Percentiles rank a stretch among this genome's conserved stretches.
phyloP scores from a whole-genome alignment of 2,797 vertebrate species.

The Cyclopterus lumpus region DNA sequence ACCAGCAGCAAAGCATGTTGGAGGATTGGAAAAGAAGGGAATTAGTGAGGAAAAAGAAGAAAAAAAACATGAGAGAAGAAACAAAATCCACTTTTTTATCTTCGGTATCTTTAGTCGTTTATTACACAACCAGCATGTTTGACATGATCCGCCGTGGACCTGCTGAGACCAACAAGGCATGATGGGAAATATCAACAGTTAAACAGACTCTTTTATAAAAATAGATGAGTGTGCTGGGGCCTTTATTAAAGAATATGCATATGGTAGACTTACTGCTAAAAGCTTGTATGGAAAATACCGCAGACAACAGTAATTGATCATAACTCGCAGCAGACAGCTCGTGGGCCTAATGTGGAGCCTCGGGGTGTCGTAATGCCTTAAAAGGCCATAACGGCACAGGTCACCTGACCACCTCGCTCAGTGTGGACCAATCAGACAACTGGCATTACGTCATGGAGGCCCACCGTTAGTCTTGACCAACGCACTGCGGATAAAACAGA shows the following conservation, averaged over 20 bases:
- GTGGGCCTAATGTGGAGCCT: slow-evolving; percentile 69
- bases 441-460: slow-evolving; percentile 83
- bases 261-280: slow-evolving; percentile 45
- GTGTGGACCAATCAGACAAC: slow-evolving; percentile 68
- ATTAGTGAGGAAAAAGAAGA: not conserved
- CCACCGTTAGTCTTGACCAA: slow-evolving; percentile 76
- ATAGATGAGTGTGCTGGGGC: not conserved
- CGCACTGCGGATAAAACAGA: slow-evolving; percentile 86
- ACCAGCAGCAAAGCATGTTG: not conserved
- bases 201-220: not conserved
- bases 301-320: slow-evolving; percentile 60
- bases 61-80: accelerated
- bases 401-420: slow-evolving; percentile 70
- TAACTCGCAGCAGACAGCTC: slow-evolving; percentile 54
- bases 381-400: slow-evolving; percentile 68
- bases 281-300: slow-evolving; percentile 48
- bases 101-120: not conserved
- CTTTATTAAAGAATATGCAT: slow-evolving; percentile 26
- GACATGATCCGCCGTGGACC: not conserved
- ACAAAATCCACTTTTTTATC: not conserved
- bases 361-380: slow-evolving; percentile 72
- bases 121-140: not conserved
- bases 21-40: not conserved
- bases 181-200: not conserved
- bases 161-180: not conserved